A percentile compares a stretch with the other conserved stretches of the same genome.
Evolutionary conservation across 2,888 invertebrate genomes (phyloP).

Genomic region (Gryllus longicercus): DNA sequence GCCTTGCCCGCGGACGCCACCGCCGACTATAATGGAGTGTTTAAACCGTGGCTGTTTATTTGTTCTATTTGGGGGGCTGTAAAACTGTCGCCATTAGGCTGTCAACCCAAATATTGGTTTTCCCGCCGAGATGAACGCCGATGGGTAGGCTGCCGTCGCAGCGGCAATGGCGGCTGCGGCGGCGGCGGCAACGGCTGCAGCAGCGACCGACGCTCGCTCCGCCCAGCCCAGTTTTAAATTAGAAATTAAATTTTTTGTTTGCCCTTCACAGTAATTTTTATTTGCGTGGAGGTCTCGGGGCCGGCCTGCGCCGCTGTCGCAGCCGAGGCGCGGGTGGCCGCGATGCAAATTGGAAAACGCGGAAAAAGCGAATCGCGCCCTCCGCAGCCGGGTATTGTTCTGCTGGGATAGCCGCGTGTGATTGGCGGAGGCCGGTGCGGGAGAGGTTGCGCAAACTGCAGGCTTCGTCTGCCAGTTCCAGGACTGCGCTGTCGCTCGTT

Average conservation of each 20-base stretch:
- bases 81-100: slow-evolving; percentile 17
- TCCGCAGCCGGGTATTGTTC: not conserved
- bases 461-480: no score
- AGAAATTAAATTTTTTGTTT: slow-evolving; percentile 11
- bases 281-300: not conserved
- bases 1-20: no score
- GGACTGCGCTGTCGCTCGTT: no score
- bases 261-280: not conserved
- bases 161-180: no score
- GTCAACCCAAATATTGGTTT: slow-evolving; percentile 10
- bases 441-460: no score
- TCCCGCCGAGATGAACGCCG: not conserved
- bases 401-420: not conserved
- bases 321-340: not conserved
- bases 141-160: not conserved
- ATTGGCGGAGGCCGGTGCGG: not conserved
- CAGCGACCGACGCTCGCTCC: not conserved
- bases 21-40: not conserved
- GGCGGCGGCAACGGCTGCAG: no score
- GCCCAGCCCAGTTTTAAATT: slow-evolving; percentile 2
- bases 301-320: not conserved
- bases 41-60: slow-evolving; percentile 9
- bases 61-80: slow-evolving; percentile 7
- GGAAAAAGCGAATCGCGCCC: not conserved
- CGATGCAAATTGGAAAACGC: not conserved